Percentiles rank a stretch among this genome's conserved stretches.
Evolutionary conservation across 2,113 vertebrate species (phyloP).

Genomic region (Hemicordylus capensis): DNA sequence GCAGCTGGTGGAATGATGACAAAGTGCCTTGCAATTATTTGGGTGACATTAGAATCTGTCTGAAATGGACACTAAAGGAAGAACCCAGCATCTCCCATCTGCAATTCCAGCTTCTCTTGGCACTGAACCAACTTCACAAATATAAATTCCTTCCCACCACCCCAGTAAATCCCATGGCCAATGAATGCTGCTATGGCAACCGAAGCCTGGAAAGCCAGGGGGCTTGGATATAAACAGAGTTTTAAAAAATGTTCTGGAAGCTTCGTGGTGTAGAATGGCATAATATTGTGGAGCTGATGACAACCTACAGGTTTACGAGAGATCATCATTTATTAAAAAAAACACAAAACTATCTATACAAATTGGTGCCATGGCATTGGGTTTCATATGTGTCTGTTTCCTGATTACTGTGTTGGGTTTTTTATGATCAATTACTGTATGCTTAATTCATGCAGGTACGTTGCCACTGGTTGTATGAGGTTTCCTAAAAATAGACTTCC

Average conservation of each 20-base stretch:
- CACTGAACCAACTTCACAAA: slow-evolving; percentile 71
- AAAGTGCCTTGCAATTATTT: slow-evolving; percentile 77
- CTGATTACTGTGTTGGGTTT: slow-evolving; percentile 58
- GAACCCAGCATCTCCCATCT: slow-evolving; percentile 70
- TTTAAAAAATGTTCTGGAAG: slow-evolving; percentile 63
- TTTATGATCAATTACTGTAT: slow-evolving; percentile 69
- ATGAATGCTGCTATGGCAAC: slow-evolving; percentile 73
- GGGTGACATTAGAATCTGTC: slow-evolving; percentile 75
- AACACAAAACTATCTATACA: slow-evolving; percentile 21
- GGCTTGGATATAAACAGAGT: slow-evolving; percentile 54
- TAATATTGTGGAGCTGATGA: slow-evolving; percentile 35
- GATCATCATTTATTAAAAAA: neutral
- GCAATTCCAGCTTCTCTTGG: slow-evolving; percentile 75
- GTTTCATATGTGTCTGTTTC: slow-evolving; percentile 51
- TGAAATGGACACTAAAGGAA: slow-evolving; percentile 83
- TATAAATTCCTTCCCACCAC: slow-evolving; percentile 43
- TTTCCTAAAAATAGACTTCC: slow-evolving; percentile 71
- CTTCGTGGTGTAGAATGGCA: slow-evolving; percentile 50
- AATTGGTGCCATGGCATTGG: slow-evolving; percentile 10
- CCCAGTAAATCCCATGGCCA: slow-evolving; percentile 64
- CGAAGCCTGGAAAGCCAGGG: slow-evolving; percentile 39
- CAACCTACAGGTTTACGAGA: slow-evolving; percentile 42
- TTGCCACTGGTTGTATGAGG: slow-evolving; percentile 55
- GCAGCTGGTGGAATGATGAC: slow-evolving; percentile 78
- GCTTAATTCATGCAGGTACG: slow-evolving; percentile 74